Evolutionary conservation across 35 echinoderm and acorn worm species (phyloP).

Genomic region (Lytechinus pictus): DNA sequence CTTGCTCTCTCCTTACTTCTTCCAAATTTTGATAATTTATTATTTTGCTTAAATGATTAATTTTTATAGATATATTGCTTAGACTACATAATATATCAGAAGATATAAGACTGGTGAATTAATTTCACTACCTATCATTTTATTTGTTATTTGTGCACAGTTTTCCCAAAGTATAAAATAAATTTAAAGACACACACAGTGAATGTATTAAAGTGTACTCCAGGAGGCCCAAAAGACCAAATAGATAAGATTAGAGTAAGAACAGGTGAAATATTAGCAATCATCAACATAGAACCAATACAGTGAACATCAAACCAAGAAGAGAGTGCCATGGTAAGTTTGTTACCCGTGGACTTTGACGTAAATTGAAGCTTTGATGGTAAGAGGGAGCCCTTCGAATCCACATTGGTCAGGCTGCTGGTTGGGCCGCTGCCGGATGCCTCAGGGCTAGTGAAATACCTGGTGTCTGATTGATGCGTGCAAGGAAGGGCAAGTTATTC

Average conservation of each 20-base stretch:
- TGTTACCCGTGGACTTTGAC: slow-evolving; percentile 6
- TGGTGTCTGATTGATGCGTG: slow-evolving; percentile 43
- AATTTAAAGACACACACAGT: neutral
- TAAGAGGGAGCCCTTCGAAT: slow-evolving; percentile 31
- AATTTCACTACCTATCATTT: no score
- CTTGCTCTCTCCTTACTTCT: neutral
- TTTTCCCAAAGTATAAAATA: neutral
- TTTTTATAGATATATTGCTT: neutral
- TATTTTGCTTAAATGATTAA: neutral
- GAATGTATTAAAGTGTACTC: neutral
- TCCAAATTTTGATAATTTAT: neutral
- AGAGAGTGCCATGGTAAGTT: neutral
- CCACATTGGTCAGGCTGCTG: neutral
- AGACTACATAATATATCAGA: neutral
- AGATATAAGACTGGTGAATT: neutral
- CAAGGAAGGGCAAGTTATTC: slow-evolving; percentile 25
- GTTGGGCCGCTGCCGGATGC: slow-evolving; percentile 17
- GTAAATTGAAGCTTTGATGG: slow-evolving; percentile 12
- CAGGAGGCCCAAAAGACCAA: neutral
- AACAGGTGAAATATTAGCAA: neutral
- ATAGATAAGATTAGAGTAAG: neutral
- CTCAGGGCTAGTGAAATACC: slow-evolving; percentile 36
- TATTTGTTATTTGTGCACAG: neutral
- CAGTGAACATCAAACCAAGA: slow-evolving; percentile 18
- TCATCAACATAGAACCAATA: neutral